Base-by-base conservation (phyloP, 2,797 vertebrate genomes). In the Chelidonichthys spinosus region DNA sequence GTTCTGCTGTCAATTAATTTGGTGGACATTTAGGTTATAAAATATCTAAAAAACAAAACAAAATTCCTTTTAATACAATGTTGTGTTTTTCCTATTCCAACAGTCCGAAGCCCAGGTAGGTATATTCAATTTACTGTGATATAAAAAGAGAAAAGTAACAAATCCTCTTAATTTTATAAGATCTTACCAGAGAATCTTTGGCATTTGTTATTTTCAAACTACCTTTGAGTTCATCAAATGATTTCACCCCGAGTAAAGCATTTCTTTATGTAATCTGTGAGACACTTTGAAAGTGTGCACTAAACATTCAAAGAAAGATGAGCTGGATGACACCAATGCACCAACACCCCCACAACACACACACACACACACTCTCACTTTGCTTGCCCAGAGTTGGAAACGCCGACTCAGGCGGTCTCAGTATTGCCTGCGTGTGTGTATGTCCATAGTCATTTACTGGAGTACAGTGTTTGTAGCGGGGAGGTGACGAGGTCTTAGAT, bases 401-500 rank as follows among this genome's bases (percentile, higher is more conserved):
- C 1, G 72, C 86, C 88, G 87, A 87, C 77, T 85, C 68, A 72
- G 63, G 17, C 63, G 6, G 55, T 46, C 13, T 77, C 17, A 7
- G 11, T 46, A 17, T 67, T 65, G 15, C 44, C 13, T 66, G 59
- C 44, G 64, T 70, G 64, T 72, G 40, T 67, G 15, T 42, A n/a
- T 79, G 67, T 74, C 25, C 62, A 18, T 50, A 73, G 43, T 88
- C 61, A 70, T 74, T 84, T 74, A 75, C 25, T 36, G 69, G 50
- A 72, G 71, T 70, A 56, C 37, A 70, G 73, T 70, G 76, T 80
- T 80, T 79, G 59, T 81, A 40, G 60, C 47, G 39, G 14, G 14
- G 55, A 76, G 86, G 69, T 78, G 73, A 83, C 50, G 78, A 71
- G 74, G 54, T 78, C 67, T 83, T 64, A 55, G 81, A 85, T 88